Conservation (phyloP, 2,888 invertebrate species). For the Hirtodrosophila alboralis region DNA sequence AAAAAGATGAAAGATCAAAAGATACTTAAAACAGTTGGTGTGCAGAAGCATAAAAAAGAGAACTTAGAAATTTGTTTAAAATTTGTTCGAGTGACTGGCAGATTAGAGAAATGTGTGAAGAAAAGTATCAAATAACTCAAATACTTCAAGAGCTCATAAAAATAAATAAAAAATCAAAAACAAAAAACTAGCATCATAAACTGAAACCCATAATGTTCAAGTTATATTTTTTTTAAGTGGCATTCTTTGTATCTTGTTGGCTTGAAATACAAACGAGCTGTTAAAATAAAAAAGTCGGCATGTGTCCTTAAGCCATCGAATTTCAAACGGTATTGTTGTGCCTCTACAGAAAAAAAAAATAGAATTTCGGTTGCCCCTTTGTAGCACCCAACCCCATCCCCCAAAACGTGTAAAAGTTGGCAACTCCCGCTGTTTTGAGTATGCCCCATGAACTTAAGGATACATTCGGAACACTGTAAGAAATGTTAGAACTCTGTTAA, state of each 20-base stretch:
- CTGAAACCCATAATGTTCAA: slow-evolving; percentile 32
- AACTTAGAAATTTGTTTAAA: slow-evolving; percentile 47
- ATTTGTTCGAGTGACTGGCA: slow-evolving; percentile 3
- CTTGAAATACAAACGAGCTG: slow-evolving; percentile 62
- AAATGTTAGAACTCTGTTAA: slow-evolving; percentile 20
- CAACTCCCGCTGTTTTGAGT: slow-evolving; percentile 36
- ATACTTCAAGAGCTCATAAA: slow-evolving; percentile 31
- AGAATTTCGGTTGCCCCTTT: slow-evolving; percentile 1
- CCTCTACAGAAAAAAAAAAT: neutral
- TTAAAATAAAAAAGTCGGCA: slow-evolving; percentile 74
- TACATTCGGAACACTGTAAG: slow-evolving; percentile 11
- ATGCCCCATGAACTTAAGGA: slow-evolving; percentile 39
- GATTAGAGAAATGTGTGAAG: slow-evolving; percentile 67
- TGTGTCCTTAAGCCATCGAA: slow-evolving; percentile 58
- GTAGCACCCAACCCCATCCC: too few species aligned
- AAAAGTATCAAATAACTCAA: slow-evolving; percentile 73
- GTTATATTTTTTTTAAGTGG: slow-evolving; percentile 45
- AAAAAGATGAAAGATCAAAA: slow-evolving; percentile 16
- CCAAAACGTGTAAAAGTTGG: slow-evolving; percentile 3
- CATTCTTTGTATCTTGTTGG: slow-evolving; percentile 42
- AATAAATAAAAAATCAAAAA: slow-evolving; percentile 8
- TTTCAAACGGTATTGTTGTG: slow-evolving; percentile 48
- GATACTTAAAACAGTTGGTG: slow-evolving; percentile 61
- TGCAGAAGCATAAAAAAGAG: slow-evolving; percentile 58
- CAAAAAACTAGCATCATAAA: slow-evolving; percentile 37